Evolutionary conservation across 2,888 invertebrate species (phyloP).

Genomic region (Spodoptera picta): DNA sequence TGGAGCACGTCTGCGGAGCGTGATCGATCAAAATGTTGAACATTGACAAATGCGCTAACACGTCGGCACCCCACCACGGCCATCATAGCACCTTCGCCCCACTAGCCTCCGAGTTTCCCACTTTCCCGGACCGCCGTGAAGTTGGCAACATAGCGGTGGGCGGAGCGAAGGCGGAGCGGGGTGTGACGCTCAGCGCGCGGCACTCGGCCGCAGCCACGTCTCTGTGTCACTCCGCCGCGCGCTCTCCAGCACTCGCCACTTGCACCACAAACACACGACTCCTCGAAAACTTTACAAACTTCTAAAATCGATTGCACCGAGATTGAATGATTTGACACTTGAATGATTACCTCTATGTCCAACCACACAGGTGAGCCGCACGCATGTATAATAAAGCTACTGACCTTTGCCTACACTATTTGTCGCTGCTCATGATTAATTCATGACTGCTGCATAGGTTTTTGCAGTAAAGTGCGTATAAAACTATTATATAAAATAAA

Average conservation of each 20-base stretch:
- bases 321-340: slow-evolving; percentile 44
- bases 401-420: slow-evolving; percentile 85
- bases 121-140: slow-evolving; percentile 80
- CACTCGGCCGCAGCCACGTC: slow-evolving; percentile 58
- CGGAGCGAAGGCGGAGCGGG: slow-evolving; percentile 77
- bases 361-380: slow-evolving; percentile 73
- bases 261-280: slow-evolving; percentile 38
- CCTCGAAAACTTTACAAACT: slow-evolving; percentile 31
- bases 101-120: slow-evolving; percentile 79
- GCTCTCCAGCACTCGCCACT: slow-evolving; percentile 69
- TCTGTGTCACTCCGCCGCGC: slow-evolving; percentile 65
- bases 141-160: slow-evolving; percentile 76
- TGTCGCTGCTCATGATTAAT: slow-evolving; percentile 84
- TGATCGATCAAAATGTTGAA: slow-evolving; percentile 64
- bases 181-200: slow-evolving; percentile 68
- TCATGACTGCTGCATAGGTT: slow-evolving; percentile 76
- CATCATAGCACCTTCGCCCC: slow-evolving; percentile 71
- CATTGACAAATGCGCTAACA: slow-evolving; percentile 63
- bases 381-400: slow-evolving; percentile 79
- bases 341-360: slow-evolving; percentile 57
- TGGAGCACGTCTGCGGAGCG: slow-evolving; percentile 38
- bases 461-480: slow-evolving; percentile 79
- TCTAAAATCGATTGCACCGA: slow-evolving; percentile 12
- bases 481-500: slow-evolving; percentile 60
- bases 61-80: slow-evolving; percentile 69